Base-by-base conservation (phyloP, 2,113 vertebrate species). In the Castor canadensis region DNA sequence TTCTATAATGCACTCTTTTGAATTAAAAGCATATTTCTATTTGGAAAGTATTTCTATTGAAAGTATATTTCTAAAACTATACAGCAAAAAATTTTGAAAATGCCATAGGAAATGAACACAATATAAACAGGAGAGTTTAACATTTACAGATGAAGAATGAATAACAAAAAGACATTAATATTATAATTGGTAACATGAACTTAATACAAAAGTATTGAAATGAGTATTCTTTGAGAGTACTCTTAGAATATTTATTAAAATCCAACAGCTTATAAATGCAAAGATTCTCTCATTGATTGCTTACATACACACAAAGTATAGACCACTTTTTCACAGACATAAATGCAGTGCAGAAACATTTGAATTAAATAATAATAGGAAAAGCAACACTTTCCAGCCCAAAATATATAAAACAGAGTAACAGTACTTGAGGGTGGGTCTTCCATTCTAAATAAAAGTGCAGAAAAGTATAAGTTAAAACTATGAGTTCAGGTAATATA, bases 51-150 rank as follows among this genome's bases (percentile, higher is more conserved):
- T n/a, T n/a, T n/a, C n/a, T n/a, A n/a, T n/a, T n/a, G n/a, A n/a
- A n/a, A n/a, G n/a, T 96, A 95, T 94, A 94, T 96, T 92, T 67
- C 84, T 93, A 95, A 83, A 47, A 72, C 80, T 77, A 40, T 13
- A 79, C n/a, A 96, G 43, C 54, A 87, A 94, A 92, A 92, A 84
- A 24, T 82, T 60, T 80, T 69, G 66, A 52, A 38, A 67, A 66
- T 85, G 72, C 35, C 60, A 72, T 54, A 62, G 47, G 40, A 92
- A 89, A 89, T 60, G 45, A 52, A 69, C 71, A 95, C 9, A 85
- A 89, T 94, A 76, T 88, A 88, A 95, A 28, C 82, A 52, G 9
- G n/a, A 58, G 16, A 15, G 72, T 72, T 80, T 89, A 69, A 54
- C 52, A 83, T 93, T 82, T 76, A 91, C 16, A 83, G 19, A 19